phyloP scores from a whole-genome alignment of 2,797 vertebrate genomes.

The Heteromormyrus szaboi region DNA sequence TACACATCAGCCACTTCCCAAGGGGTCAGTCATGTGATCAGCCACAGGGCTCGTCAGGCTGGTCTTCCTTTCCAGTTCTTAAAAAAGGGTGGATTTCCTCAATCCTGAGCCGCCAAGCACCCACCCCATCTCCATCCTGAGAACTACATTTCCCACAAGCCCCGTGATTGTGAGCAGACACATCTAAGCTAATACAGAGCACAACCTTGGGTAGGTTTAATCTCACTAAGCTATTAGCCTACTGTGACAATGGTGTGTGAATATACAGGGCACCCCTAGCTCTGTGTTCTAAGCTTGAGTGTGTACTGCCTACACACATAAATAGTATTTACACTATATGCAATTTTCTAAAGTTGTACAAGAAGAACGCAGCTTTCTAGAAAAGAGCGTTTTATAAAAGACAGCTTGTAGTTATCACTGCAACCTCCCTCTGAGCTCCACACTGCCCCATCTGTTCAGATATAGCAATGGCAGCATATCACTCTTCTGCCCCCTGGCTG shows the following conservation, averaged over 20 bases:
- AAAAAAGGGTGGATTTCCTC: neutral
- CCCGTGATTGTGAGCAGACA: neutral
- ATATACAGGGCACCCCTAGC: slow-evolving; percentile 40
- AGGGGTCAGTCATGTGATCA: neutral
- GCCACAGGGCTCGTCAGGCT: neutral
- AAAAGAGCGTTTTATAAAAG: slow-evolving; percentile 4
- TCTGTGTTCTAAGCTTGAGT: slow-evolving; percentile 39
- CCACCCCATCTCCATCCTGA: neutral
- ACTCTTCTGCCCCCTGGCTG: slow-evolving; percentile 68
- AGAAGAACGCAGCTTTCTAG: slow-evolving; percentile 31
- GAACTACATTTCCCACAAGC: slow-evolving; percentile 12
- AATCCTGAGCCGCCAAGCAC: neutral
- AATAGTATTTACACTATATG: slow-evolving; percentile 65
- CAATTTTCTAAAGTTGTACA: slow-evolving; percentile 48
- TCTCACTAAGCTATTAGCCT: slow-evolving; percentile 32
- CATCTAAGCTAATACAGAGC: slow-evolving; percentile 6
- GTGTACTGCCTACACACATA: slow-evolving; percentile 49
- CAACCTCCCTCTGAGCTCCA: slow-evolving; percentile 27
- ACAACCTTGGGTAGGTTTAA: slow-evolving; percentile 31
- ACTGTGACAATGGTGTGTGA: slow-evolving; percentile 41
- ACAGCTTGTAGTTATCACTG: slow-evolving; percentile 10
- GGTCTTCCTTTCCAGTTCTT: neutral
- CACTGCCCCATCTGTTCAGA: slow-evolving; percentile 20
- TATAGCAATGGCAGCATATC: slow-evolving; percentile 19
- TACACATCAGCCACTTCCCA: neutral